Percentiles rank a stretch among this genome's conserved stretches.
These are phyloP conservation scores for Collichthys lucidus DNA, from an alignment of 2,113 vertebrate genomes.

Conservation along the genomic window DNA sequence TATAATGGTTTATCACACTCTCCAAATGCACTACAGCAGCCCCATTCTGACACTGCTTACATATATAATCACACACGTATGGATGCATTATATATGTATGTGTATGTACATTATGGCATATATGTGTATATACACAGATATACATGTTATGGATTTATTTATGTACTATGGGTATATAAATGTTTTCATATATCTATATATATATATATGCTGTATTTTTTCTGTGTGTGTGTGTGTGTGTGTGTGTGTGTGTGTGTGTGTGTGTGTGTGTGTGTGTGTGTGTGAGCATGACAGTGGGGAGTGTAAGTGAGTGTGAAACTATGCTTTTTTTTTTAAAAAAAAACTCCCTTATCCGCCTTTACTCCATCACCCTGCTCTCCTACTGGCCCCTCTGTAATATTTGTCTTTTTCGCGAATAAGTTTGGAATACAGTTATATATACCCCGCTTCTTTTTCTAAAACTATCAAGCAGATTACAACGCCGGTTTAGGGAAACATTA, in stretches of 20 bases:
- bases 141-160: slow-evolving; percentile 79
- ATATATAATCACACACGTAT: slow-evolving; percentile 85
- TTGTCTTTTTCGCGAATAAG: not conserved
- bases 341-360: slow-evolving; percentile 13
- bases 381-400: slow-evolving; percentile 28
- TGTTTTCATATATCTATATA: slow-evolving; percentile 81
- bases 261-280: slow-evolving; percentile 49
- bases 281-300: slow-evolving; percentile 21
- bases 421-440: slow-evolving; percentile 5
- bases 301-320: slow-evolving; percentile 26
- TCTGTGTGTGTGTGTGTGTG: slow-evolving; percentile 66
- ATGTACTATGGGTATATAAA: slow-evolving; percentile 83
- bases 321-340: slow-evolving; percentile 16
- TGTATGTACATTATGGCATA: slow-evolving; percentile 81
- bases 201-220: slow-evolving; percentile 82
- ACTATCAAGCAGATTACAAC: not conserved
- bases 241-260: slow-evolving; percentile 54
- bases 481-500: not conserved
- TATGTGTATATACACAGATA: slow-evolving; percentile 82
- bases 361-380: slow-evolving; percentile 6
- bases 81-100: slow-evolving; percentile 86
- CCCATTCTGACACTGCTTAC: slow-evolving; percentile 71
- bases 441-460: not conserved
- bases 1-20: slow-evolving; percentile 80
- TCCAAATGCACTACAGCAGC: slow-evolving; percentile 84